Percentiles rank a stretch among this genome's conserved stretches.
These are phyloP conservation scores for Onychorhynchus coronatus DNA, from an alignment of 2,113 vertebrate genomes.

Conservation along the genomic window DNA sequence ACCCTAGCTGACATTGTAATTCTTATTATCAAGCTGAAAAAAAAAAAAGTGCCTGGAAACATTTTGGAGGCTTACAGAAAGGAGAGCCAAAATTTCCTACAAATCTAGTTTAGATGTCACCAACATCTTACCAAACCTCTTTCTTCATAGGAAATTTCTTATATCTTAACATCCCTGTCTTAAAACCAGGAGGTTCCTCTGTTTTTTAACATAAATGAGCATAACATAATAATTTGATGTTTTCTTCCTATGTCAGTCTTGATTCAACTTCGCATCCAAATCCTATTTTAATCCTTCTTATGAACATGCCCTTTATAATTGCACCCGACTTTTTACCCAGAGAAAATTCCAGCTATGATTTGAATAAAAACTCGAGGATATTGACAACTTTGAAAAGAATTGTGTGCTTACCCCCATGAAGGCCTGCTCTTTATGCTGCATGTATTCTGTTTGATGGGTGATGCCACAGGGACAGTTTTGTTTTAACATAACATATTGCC, in stretches of 20 bases:
- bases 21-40: neutral
- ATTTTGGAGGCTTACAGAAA: neutral
- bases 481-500: constrained; percentile 12
- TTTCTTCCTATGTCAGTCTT: neutral
- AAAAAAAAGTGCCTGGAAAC: neutral
- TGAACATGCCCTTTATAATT: neutral
- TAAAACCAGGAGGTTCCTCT: neutral
- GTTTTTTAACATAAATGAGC: neutral
- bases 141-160: neutral
- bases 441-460: neutral
- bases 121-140: neutral
- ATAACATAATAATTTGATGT: neutral
- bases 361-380: neutral
- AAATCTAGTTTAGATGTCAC: neutral
- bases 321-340: neutral
- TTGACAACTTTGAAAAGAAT: neutral
- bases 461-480: constrained; percentile 32
- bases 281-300: neutral
- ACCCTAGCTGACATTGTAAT: neutral
- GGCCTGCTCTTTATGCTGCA: neutral
- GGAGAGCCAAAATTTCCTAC: neutral
- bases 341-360: neutral
- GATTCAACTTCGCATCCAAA: neutral
- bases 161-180: neutral
- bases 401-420: neutral